Evolutionary conservation across 2,113 vertebrate species (phyloP).

Genomic region (Gymnocephalus cernua): DNA sequence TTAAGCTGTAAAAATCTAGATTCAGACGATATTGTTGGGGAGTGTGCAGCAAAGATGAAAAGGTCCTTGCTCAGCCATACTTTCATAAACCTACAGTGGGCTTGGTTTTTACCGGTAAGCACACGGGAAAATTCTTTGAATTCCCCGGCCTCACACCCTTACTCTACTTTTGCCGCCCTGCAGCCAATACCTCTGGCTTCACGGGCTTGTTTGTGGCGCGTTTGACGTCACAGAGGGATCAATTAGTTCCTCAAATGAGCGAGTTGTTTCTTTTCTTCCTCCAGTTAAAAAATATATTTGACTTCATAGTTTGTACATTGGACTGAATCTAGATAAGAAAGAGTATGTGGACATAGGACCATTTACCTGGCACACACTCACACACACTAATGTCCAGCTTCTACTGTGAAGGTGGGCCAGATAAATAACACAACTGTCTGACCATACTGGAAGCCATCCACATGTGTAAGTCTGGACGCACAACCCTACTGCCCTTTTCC

Average conservation of each 20-base stretch:
- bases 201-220: slow-evolving; percentile 49
- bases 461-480: slow-evolving; percentile 43
- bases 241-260: slow-evolving; percentile 55
- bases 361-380: slow-evolving; percentile 15
- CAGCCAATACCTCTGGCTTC: slow-evolving; percentile 50
- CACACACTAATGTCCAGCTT: slow-evolving; percentile 10
- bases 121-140: slow-evolving; percentile 72
- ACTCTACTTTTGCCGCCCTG: slow-evolving; percentile 64
- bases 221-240: slow-evolving; percentile 71
- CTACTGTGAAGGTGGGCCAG: slow-evolving; percentile 66
- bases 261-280: neutral
- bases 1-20: slow-evolving; percentile 79
- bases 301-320: slow-evolving; percentile 60
- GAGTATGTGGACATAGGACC: slow-evolving; percentile 11
- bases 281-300: slow-evolving; percentile 18
- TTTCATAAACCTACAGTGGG: slow-evolving; percentile 70
- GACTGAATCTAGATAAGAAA: slow-evolving; percentile 60
- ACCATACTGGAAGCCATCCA: slow-evolving; percentile 45
- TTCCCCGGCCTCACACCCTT: slow-evolving; percentile 70
- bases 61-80: slow-evolving; percentile 41
- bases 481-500: slow-evolving; percentile 40
- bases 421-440: slow-evolving; percentile 47
- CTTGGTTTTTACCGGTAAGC: slow-evolving; percentile 67
- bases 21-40: slow-evolving; percentile 64
- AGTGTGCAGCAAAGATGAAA: slow-evolving; percentile 70